Base-by-base conservation (phyloP, 2,888 invertebrate species). In the Myopa tessellatipennis region DNA sequence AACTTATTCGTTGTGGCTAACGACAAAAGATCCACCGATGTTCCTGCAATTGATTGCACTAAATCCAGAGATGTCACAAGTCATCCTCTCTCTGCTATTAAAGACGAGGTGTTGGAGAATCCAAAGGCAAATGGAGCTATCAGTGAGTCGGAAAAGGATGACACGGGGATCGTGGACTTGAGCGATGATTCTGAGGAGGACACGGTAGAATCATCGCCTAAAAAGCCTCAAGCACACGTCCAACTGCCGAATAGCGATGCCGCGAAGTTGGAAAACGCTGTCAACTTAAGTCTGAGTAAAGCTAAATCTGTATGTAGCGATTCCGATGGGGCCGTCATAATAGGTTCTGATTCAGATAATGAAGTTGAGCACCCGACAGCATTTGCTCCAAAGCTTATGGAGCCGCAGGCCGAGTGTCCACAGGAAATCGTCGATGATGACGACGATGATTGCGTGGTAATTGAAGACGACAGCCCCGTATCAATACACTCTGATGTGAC, bases 381-480 rank as follows among this genome's bases (percentile, higher is more conserved):
- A 73, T 12, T 10, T 69, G 34, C 73, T 61, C 75, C 14, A 26
- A 77, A 78, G 18, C 67, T 77, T 4, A 77, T 65, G 26, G n/a
- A 67, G 55, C 58, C 60, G 34, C 80, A 80, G 63, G 78, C 79
- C 52, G 80, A 78, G 10, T 63, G 68, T 14, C 77, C 76, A 36
- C 77, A 77, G 45, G 82, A 80, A 61, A 80, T 80, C 67, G 78
- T 81, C 26, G 84, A 87, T 73, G 88, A 89, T 77, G 91, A 91
- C 82, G 88, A 90, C 80, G 92, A 92, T 83, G 90, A 89, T 82
- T 89, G 90, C 82, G 90, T 90, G 81, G 90, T 90, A 65, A 90
- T 91, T 87, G 92, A 92, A 83, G 91, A 91, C 81, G 87, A 92
- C 90, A 85, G 85, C 79, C 87, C 83, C 79, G 85, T 82, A 50